A percentile compares a stretch with the other conserved stretches of the same genome.
These are phyloP conservation scores for Calliphora vicina DNA, from an alignment of 1,140 invertebrate genomes.

Conservation along the genomic window DNA sequence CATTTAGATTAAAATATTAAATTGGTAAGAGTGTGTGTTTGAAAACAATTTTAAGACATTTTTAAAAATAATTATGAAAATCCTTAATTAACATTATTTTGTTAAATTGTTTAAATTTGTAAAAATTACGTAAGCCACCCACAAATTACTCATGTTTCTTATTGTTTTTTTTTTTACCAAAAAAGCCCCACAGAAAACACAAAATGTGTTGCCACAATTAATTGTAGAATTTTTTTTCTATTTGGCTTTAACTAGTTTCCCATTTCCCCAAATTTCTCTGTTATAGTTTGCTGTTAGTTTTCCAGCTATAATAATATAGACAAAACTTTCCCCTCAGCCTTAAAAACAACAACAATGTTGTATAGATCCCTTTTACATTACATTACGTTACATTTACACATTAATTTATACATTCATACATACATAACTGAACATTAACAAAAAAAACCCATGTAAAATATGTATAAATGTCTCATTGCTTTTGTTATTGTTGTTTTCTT, in stretches of 20 bases:
- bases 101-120: not conserved
- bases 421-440: not conserved
- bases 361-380: too few species aligned
- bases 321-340: too few species aligned
- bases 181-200: not conserved
- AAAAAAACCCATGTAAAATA: not conserved
- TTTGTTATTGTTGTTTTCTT: not conserved
- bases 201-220: constrained; percentile 25
- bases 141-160: not conserved
- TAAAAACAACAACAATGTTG: too few species aligned
- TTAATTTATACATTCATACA: not conserved
- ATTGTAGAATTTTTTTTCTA: constrained; percentile 2
- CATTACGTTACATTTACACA: too few species aligned
- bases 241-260: constrained; percentile 15
- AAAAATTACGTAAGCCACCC: constrained; percentile 24
- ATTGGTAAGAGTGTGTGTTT: not conserved
- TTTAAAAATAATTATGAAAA: too few species aligned
- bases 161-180: not conserved
- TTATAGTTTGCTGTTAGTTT: not conserved
- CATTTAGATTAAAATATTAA: too few species aligned
- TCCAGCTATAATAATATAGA: not conserved
- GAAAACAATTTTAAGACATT: not conserved
- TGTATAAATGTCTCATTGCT: too few species aligned
- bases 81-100: too few species aligned
- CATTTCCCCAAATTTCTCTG: not conserved